Base-by-base conservation (phyloP, 1,140 invertebrate species). In the Dreissena polymorpha region DNA sequence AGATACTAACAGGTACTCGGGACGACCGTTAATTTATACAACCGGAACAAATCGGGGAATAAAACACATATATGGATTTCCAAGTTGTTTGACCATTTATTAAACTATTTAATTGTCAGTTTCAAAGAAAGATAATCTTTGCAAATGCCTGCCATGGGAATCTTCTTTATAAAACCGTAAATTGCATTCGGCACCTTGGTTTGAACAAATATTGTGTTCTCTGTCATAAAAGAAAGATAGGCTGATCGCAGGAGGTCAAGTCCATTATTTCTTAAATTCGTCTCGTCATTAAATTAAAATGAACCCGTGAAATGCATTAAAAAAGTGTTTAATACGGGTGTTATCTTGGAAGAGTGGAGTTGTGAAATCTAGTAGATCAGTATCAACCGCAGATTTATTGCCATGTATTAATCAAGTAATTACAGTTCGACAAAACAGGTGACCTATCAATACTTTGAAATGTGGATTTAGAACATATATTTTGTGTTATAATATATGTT, bases 31-130 rank as follows among this genome's bases (percentile, higher is more conserved):
- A 39, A 39, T 39, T 39, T 2, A 39, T 39, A 39, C 39, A 2
- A 39, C 39, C 39, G 39, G 39, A 39, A 39, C 39, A 39, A 39
- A 39, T 39, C 39, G 39, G 39, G 39, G 3, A 39, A 5, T 39
- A 39, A 39, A 39, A 8, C 2, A 8, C 3, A 6, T 5, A 60
- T 6, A 60, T 60, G 21, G 57, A 60, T 23, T 23, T 12, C 16
- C 57, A n/a, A 78, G 18, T 68, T 39, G 65, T 78, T 78, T 78
- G 68, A 69, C 76, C 68, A 78, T 70, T 78, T 39, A 29, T 57
- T 69, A 69, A 69, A 50, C 65, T 68, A 23, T 78, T 78, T 65
- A 8, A 78, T 70, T 60, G 57, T 60, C 21, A 60, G 21, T n/a
- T 60, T 60, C 21, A 23, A 68, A n/a, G 21, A 69, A 18, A n/a